These are phyloP conservation scores for Drosophila littoralis DNA, from an alignment of 1,140 invertebrate genomes.

Conservation along the genomic window DNA sequence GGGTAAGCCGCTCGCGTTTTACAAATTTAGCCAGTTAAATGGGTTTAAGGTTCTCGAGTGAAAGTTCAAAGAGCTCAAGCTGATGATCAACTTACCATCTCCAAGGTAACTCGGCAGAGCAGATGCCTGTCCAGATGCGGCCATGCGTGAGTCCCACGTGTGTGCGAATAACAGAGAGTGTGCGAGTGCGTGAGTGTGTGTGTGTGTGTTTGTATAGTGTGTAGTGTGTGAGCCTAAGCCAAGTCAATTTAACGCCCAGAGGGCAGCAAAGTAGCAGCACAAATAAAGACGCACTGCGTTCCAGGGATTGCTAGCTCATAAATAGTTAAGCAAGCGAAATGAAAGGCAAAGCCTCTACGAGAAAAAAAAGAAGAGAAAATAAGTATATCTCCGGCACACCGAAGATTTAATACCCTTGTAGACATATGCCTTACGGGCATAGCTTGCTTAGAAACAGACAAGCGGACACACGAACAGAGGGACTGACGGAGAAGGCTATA, in stretches of 20 bases:
- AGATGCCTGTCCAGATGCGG: conserved; percentile 51
- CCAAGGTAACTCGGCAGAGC: conserved; percentile 3
- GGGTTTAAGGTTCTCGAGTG: conserved; percentile 55
- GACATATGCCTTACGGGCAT: too few relatives aligned
- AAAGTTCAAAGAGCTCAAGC: conserved; percentile 49
- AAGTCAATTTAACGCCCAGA: conserved; percentile 80
- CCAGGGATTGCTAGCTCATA: conserved; percentile 81
- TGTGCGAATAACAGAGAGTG: conserved; percentile 9
- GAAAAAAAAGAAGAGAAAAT: background rate
- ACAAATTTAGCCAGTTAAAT: conserved; percentile 58
- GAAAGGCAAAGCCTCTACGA: conserved; percentile 58
- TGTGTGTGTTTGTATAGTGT: too few relatives aligned
- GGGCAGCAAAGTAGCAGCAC: conserved; percentile 81
- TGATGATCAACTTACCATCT: conserved; percentile 41
- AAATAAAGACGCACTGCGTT: conserved; percentile 80
- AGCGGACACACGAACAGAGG: too few relatives aligned
- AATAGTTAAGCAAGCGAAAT: conserved; percentile 80
- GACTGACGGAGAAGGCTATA: too few relatives aligned
- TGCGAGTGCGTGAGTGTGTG: conserved; percentile 5
- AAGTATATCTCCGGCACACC: too few relatives aligned
- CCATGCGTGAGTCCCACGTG: conserved; percentile 47
- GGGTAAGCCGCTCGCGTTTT: conserved; percentile 38
- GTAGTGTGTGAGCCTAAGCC: conserved; percentile 48
- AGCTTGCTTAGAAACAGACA: too few relatives aligned
- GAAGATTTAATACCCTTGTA: too few relatives aligned